Evolutionary conservation across 2,888 invertebrate genomes (phyloP).

Genomic region (Adineta ricciae): DNA sequence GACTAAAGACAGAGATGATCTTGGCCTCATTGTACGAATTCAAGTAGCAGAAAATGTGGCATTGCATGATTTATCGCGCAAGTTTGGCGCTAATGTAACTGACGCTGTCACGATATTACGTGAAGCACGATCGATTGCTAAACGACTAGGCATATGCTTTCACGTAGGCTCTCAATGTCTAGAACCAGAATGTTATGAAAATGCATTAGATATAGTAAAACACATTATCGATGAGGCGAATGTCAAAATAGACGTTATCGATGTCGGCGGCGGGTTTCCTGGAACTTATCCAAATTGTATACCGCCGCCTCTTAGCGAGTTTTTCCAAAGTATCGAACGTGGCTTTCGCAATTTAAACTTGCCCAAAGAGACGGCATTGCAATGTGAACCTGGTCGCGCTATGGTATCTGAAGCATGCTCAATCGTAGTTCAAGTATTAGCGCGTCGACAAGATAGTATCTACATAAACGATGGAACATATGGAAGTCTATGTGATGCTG

Average conservation of each 20-base stretch:
- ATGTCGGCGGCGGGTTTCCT: not conserved
- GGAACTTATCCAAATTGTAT: not conserved
- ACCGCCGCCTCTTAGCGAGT: not conserved
- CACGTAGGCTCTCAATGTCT: not conserved
- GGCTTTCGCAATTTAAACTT: not conserved
- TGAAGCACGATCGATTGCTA: too few relatives aligned
- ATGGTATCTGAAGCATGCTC: not conserved
- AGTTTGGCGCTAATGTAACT: not conserved
- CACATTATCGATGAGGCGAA: not conserved
- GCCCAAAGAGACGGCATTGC: not conserved
- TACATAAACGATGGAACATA: not conserved
- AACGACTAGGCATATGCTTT: not conserved
- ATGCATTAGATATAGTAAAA: not conserved
- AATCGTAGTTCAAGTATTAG: not conserved
- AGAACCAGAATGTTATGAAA: not conserved
- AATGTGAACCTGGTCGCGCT: not conserved
- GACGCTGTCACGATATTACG: not conserved
- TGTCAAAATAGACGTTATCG: not conserved
- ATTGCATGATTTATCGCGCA: not conserved
- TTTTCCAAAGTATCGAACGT: not conserved
- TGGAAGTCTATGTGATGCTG: not conserved
- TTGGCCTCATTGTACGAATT: not conserved
- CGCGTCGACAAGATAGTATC: not conserved
- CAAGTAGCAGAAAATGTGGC: too few relatives aligned
- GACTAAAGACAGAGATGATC: not conserved